Evolutionary conservation across 1,140 invertebrate species (phyloP), one percentile per base, ranked within the genome.

Genomic region (Megalopta genalis): DNA sequence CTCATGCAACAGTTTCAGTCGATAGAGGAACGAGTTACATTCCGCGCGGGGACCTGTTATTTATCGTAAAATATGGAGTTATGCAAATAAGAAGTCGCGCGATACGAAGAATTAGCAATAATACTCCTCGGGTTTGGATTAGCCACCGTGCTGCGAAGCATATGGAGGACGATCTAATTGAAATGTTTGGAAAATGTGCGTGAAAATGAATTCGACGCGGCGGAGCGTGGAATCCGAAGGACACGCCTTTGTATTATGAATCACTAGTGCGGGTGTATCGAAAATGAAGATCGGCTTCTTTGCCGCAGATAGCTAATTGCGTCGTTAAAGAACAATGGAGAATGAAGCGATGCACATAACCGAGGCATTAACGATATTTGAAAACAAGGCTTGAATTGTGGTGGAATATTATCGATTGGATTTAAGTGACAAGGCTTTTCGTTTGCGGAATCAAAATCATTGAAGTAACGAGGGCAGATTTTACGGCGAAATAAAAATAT

Each of bases 241-340:
- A 65, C 71, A 79, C 65, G 69, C 65, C 68, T 82, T 73, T 83
- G 57, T 79, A 49, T 64, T 64, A 42, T 84, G 75, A 84, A 74
- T 84, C 81, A 83, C 46, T 59, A 49, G 8, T 7, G 23, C 10
- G 25, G 27, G 72, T 37, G 37, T 32, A 18, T 69, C 64, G 23
- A 78, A 57, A 81, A 69, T 73, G 66, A 16, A 27, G 60, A 27
- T 69, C 66, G 2, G n/a, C 18, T 66, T 67, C 49, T 59, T 57
- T 46, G 7, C 46, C 27, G 21, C 42, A 21, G 52, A 70, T 83
- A 79, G 39, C 39, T 69, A 74, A 62, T 60, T 74, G n/a, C 65
- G 46, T 69, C 23, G 77, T 78, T 23, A 7, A 77, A 63, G 65
- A 84, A 82, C 52, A 74, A 74, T 79, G n/a, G 18, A 60, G 27